These are phyloP conservation scores for Drosophila ogumai DNA, from an alignment of 1,140 invertebrate species.

Conservation along the genomic window DNA sequence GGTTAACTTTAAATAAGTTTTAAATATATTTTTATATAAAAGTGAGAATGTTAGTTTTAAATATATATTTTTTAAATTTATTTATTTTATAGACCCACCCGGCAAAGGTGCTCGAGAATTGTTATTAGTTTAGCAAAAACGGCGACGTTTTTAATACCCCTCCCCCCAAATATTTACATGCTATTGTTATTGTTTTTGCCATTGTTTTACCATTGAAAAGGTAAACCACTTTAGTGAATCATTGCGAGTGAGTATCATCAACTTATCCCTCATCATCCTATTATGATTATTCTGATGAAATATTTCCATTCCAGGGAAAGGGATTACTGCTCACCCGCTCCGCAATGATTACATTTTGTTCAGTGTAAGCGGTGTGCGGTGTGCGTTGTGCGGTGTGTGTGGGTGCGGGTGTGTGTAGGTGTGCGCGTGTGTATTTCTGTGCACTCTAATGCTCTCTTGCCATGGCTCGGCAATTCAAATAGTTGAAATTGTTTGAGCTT, in stretches of 20 bases:
- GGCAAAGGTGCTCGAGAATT: not conserved
- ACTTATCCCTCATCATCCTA: not conserved
- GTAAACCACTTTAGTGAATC: slow-evolving; percentile 4
- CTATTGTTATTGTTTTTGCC: slow-evolving; percentile 1
- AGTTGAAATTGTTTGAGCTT: slow-evolving; percentile 81
- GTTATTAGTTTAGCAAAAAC: not conserved
- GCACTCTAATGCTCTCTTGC: slow-evolving; percentile 65
- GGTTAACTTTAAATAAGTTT: too few relatives aligned
- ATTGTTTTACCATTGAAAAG: slow-evolving; percentile 1
- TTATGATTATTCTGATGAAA: slow-evolving; percentile 4
- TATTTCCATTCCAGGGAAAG: not conserved
- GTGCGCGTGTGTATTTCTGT: slow-evolving; percentile 13
- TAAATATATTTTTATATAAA: too few relatives aligned
- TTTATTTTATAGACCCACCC: too few relatives aligned
- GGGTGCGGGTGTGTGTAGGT: slow-evolving; percentile 9
- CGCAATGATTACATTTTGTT: not conserved
- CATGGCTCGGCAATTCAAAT: slow-evolving; percentile 74
- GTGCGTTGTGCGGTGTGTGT: slow-evolving; percentile 2
- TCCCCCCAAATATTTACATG: slow-evolving; percentile 1
- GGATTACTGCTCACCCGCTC: not conserved
- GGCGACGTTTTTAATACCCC: slow-evolving; percentile 1
- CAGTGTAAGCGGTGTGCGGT: slow-evolving; percentile 15
- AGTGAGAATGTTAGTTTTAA: too few relatives aligned
- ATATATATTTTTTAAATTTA: too few relatives aligned
- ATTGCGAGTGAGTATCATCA: not conserved